Conservation (phyloP, 2,888 invertebrate species). For the Icerya purchasi region DNA sequence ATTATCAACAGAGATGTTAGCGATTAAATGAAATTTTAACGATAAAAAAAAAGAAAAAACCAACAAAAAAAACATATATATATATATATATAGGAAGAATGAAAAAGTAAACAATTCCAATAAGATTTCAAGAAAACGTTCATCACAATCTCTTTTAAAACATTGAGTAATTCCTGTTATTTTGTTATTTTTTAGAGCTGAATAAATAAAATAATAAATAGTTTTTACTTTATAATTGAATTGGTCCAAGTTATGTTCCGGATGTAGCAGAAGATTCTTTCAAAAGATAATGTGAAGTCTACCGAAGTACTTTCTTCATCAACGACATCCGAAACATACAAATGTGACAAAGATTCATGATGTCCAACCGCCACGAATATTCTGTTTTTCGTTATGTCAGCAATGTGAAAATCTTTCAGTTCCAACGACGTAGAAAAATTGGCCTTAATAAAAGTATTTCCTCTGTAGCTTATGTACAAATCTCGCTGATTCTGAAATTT, state of each 20-base stretch:
- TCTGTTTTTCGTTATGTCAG: constrained; percentile 59
- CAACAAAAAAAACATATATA: no score
- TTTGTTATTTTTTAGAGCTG: no score
- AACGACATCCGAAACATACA: constrained; percentile 58
- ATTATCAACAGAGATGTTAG: no score
- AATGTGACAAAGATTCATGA: constrained; percentile 43
- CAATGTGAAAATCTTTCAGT: constrained; percentile 49
- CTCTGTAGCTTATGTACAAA: constrained; percentile 53
- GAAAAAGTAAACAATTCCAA: no score
- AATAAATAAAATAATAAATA: no score
- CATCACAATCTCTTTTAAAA: no score
- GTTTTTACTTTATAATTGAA: constrained; percentile 66
- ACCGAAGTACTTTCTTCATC: constrained; percentile 31
- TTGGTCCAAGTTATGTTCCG: constrained; percentile 60
- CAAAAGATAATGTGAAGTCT: constrained; percentile 54
- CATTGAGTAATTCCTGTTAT: no score
- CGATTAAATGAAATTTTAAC: no score
- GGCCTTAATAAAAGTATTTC: constrained; percentile 45
- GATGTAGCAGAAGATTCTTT: constrained; percentile 61
- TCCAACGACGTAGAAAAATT: constrained; percentile 49
- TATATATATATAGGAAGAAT: no score
- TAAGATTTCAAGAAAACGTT: no score
- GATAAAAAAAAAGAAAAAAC: no score
- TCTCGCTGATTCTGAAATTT: constrained; percentile 32
- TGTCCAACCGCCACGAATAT: constrained; percentile 66